Base-by-base conservation (phyloP, 2,888 invertebrate genomes). In the Drosophila setosimentum region DNA sequence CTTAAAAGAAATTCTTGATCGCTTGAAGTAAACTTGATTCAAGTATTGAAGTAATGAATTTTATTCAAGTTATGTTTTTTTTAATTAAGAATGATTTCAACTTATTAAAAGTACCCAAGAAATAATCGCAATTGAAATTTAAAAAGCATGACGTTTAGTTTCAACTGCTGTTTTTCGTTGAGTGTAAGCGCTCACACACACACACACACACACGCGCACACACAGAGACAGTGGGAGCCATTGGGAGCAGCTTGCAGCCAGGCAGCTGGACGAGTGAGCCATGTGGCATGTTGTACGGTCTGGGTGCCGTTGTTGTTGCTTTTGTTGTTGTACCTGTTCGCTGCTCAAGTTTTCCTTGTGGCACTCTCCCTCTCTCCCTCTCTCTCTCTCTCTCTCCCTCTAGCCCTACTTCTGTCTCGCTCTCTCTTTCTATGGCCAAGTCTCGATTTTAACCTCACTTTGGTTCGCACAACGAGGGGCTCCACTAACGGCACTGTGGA, bases 401-500 rank as follows among this genome's bases (percentile, higher is more conserved):
- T 33, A 33, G 42, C 7, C 21, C 21, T 7, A 21, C n/a, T n/a
- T 13, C 30, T 27, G 10, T 27, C 18, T 5, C 21, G n/a, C 16
- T 68, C 73, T 75, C 3, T 29, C 7, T 3, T 2, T 24, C 27
- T 48, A 71, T 73, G 81, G 68, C 68, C 66, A 78, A 82, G 83
- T 83, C 81, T 83, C 81, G 71, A 58, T 76, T 76, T 82, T 76
- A 84, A 80, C 86, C 86, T 86, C 80, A 75, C 75, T 57, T 57
- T 42, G 29, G 51, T 83, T 83, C 74, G 88, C 76, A 78, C 83
- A 69, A 63, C 78, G 10, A 21, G 73, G 61, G 66, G 59, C 68
- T 45, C 73, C 77, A 77, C 87, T 87, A 86, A 87, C 89, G 89
- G 87, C 87, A 82, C 89, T 84, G 84, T 76, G 76, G 85, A 87